A percentile compares a stretch with the other conserved stretches of the same genome.
These are phyloP conservation scores for Dascyllus trimaculatus DNA, from an alignment of 2,113 vertebrate genomes.

Conservation along the genomic window DNA sequence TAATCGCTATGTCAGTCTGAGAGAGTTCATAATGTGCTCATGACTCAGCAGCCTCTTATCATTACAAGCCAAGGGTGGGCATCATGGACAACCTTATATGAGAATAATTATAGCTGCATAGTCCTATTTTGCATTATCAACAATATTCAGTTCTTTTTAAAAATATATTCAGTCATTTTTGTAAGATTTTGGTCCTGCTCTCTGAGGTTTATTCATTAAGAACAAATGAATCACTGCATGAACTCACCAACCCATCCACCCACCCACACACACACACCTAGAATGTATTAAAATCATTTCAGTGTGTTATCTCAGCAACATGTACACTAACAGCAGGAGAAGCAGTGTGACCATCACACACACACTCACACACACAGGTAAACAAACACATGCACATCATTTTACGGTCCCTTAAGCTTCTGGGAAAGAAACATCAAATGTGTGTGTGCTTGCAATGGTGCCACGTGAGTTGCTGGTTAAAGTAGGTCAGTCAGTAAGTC, in stretches of 20 bases:
- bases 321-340: too few species aligned
- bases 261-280: constrained; percentile 15
- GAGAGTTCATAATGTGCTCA: too few species aligned
- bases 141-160: too few species aligned
- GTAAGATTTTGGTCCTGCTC: background rate
- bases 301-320: constrained; percentile 39
- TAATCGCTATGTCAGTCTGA: too few species aligned
- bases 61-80: too few species aligned
- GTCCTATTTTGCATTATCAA: too few species aligned
- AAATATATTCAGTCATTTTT: background rate
- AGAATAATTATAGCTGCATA: too few species aligned
- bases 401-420: constrained; percentile 31
- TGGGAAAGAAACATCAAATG: constrained; percentile 51
- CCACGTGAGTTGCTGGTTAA: constrained; percentile 78
- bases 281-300: constrained; percentile 52
- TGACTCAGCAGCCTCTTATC: too few species aligned
- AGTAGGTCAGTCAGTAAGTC: constrained; percentile 82
- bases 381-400: background rate
- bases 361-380: constrained; percentile 1
- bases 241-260: background rate
- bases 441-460: constrained; percentile 38
- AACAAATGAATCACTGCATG: constrained; percentile 34
- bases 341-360: too few species aligned
- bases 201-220: constrained; percentile 15
- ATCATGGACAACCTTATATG: too few species aligned